Conservation (phyloP, 2,797 vertebrate species). For the Mormyrops boulengeri region DNA sequence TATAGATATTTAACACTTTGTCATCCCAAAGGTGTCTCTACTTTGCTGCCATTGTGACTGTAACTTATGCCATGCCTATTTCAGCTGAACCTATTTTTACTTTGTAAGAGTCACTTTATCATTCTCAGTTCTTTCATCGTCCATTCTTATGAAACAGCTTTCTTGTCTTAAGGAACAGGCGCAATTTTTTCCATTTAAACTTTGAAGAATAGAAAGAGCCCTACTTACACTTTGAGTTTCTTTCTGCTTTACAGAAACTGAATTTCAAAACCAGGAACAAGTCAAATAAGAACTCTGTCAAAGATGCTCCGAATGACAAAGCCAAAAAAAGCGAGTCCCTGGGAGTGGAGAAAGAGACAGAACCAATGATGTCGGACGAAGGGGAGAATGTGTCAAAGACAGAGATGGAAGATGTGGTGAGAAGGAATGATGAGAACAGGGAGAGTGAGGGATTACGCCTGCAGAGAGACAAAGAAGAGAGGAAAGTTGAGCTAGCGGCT, state of each 20-base stretch:
- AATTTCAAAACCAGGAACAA: constrained; percentile 68
- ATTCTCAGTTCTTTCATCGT: neutral
- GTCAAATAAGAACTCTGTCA: constrained; percentile 64
- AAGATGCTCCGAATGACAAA: constrained; percentile 59
- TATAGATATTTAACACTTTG: neutral
- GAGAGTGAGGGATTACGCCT: constrained; percentile 18
- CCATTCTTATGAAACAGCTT: neutral
- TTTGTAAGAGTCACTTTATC: neutral
- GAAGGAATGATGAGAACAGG: constrained; percentile 11
- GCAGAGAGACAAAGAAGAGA: neutral
- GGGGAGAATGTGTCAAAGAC: constrained; percentile 36
- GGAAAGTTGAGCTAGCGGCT: neutral
- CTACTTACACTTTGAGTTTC: neutral
- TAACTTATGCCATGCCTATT: neutral
- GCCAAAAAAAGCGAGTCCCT: constrained; percentile 55
- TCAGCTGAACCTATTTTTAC: neutral
- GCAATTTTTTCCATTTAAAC: neutral
- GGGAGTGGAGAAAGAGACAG: constrained; percentile 43
- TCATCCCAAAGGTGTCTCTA: neutral
- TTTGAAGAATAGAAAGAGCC: neutral
- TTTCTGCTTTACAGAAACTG: constrained; percentile 61
- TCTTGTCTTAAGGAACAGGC: neutral
- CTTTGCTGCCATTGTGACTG: neutral
- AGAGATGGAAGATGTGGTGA: constrained; percentile 24
- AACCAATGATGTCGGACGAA: constrained; percentile 47